Evolutionary conservation across 2,888 invertebrate genomes (phyloP).

Genomic region (Serrognathus titanus): DNA sequence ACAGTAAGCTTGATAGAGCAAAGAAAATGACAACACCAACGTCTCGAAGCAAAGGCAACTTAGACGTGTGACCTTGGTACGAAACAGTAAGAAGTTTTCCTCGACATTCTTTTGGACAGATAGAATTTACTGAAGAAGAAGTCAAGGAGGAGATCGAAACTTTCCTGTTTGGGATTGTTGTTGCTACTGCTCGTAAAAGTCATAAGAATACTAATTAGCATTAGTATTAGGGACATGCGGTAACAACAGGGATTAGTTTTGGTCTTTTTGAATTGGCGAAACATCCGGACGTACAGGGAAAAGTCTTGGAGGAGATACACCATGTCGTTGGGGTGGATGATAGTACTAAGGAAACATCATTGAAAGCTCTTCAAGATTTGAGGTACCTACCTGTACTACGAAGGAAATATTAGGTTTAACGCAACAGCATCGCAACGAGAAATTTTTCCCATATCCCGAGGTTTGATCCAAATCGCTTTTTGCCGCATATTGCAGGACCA

Average conservation of each 20-base stretch:
- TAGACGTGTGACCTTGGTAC: no score
- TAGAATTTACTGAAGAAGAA: conserved; percentile 46
- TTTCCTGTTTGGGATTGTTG: conserved; percentile 54
- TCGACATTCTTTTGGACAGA: no score
- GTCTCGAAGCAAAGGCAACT: no score
- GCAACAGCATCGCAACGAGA: no score
- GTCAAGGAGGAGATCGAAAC: conserved; percentile 57
- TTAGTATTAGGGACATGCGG: conserved; percentile 51
- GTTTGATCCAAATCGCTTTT: no score
- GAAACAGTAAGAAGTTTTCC: no score
- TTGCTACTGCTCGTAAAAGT: no score
- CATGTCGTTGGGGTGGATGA: conserved; percentile 34
- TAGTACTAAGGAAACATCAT: conserved; percentile 26
- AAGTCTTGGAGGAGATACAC: conserved; percentile 36
- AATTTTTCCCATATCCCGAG: no score
- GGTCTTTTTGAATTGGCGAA: conserved; percentile 53
- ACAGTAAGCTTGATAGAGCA: no score
- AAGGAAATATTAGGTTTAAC: conserved; percentile 57
- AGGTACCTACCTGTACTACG: conserved; percentile 50
- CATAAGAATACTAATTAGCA: conserved; percentile 9
- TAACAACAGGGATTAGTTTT: conserved; percentile 53
- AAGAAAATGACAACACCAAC: no score
- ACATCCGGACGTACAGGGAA: conserved; percentile 49
- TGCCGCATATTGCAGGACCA: no score
- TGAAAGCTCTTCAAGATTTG: conserved; percentile 38